phyloP scores from a whole-genome alignment of 2,113 vertebrate species.

The Mus pahari region DNA sequence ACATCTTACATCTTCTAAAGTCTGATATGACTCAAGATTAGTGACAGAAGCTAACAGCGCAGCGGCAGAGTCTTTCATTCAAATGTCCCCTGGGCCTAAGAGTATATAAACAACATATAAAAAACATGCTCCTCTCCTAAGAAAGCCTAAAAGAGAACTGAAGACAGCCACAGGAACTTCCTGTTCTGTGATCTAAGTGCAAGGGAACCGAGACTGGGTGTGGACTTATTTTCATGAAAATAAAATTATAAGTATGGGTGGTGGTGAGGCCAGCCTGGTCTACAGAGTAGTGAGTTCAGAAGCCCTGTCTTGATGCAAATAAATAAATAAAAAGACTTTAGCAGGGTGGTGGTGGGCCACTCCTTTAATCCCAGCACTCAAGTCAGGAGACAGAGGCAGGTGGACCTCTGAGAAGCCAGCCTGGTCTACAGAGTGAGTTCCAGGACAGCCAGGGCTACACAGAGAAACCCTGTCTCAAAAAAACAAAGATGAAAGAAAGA shows the following conservation, averaged over 20 bases:
- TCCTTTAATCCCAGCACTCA: neutral
- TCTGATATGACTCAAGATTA: neutral
- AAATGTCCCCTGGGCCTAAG: neutral
- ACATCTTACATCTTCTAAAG: neutral
- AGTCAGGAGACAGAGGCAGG: neutral
- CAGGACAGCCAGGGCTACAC: neutral
- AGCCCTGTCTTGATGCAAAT: neutral
- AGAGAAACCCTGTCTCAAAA: neutral
- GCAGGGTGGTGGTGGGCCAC: neutral
- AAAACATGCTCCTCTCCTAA: neutral
- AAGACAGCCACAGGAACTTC: neutral
- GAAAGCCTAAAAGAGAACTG: neutral
- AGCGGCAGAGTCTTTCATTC: neutral
- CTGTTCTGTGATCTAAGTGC: neutral
- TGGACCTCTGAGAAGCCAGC: neutral
- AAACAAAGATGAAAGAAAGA: neutral
- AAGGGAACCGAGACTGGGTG: constrained; percentile 41
- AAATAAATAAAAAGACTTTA: neutral
- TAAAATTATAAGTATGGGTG: neutral
- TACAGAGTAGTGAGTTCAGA: neutral
- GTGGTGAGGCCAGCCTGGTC: neutral
- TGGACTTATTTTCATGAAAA: constrained; percentile 24
- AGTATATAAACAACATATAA: neutral
- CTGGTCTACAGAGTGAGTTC: neutral
- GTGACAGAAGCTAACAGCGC: neutral